These are phyloP conservation scores for Paracyclopina nana DNA, from an alignment of 1,140 invertebrate species.

Conservation along the genomic window DNA sequence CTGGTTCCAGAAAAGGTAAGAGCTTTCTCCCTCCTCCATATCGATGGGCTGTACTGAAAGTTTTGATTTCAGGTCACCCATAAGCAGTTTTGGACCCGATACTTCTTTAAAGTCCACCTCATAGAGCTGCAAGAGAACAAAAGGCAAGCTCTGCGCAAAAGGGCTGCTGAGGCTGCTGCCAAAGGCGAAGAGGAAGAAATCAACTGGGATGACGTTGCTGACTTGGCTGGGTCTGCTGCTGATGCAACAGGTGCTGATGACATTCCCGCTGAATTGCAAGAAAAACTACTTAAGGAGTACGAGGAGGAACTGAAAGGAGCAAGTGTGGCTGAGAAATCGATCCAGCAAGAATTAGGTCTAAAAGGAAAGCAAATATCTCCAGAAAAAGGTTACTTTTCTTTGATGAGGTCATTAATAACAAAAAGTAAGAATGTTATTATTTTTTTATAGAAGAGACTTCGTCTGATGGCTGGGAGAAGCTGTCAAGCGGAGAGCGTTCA, in stretches of 20 bases:
- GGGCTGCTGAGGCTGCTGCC: neutral
- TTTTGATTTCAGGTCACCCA: too few species aligned
- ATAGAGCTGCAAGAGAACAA: conserved; percentile 11
- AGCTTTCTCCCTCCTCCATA: too few species aligned
- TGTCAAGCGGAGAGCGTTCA: neutral
- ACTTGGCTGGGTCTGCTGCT: neutral
- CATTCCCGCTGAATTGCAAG: neutral
- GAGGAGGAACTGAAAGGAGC: neutral
- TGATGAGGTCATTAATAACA: neutral
- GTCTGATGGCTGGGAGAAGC: conserved; percentile 1
- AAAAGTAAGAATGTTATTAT: neutral
- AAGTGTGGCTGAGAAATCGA: neutral
- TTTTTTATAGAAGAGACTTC: neutral
- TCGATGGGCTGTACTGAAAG: too few species aligned
- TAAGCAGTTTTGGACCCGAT: conserved; percentile 8
- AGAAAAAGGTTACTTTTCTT: neutral
- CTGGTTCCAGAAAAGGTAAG: conserved; percentile 7
- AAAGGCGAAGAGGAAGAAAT: neutral
- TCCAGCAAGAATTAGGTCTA: neutral
- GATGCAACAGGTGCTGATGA: too few species aligned
- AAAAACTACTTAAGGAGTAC: neutral
- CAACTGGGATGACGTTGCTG: conserved; percentile 1
- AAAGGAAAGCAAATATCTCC: neutral
- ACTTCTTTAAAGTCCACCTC: conserved; percentile 12
- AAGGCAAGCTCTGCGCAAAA: conserved; percentile 1